Percentiles rank a stretch among this genome's conserved stretches.
Conservation (phyloP, 2,113 vertebrate species). For the Erpornis zantholeuca region DNA sequence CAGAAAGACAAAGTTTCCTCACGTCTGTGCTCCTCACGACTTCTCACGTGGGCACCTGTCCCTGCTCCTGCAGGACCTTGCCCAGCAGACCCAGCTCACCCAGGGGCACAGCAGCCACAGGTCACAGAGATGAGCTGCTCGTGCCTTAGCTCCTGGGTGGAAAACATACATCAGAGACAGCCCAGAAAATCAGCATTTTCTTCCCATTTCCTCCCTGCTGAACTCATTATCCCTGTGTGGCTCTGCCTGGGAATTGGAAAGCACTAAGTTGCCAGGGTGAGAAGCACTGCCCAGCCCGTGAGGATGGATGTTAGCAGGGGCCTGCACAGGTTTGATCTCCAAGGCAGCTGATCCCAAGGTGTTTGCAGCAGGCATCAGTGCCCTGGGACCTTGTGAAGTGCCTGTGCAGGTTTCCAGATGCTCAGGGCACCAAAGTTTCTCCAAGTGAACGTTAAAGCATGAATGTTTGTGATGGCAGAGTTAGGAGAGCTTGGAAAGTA, state of each 20-base stretch:
- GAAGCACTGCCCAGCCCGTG: neutral
- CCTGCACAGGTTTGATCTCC: neutral
- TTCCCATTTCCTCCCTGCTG: neutral
- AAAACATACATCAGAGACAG: neutral
- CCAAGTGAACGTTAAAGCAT: neutral
- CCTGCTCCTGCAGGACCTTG: neutral
- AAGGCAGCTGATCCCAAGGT: neutral
- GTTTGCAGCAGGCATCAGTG: neutral
- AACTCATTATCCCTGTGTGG: neutral
- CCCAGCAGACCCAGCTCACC: neutral
- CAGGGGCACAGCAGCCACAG: neutral
- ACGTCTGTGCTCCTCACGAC: neutral
- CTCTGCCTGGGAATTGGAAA: neutral
- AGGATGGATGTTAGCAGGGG: neutral
- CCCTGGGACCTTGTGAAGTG: neutral
- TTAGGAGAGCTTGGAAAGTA: neutral
- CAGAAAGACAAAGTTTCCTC: neutral
- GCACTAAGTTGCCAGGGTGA: neutral
- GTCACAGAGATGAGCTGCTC: neutral
- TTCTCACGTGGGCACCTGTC: accelerated
- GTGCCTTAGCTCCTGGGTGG: neutral
- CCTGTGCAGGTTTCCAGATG: neutral
- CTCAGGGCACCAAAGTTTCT: neutral
- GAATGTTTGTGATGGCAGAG: neutral
- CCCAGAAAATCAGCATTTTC: accelerated